Percentiles rank a stretch among this genome's conserved stretches.
These are phyloP conservation scores for Grammomys dolichurus DNA, from an alignment of 2,113 vertebrate genomes.

Conservation along the genomic window DNA sequence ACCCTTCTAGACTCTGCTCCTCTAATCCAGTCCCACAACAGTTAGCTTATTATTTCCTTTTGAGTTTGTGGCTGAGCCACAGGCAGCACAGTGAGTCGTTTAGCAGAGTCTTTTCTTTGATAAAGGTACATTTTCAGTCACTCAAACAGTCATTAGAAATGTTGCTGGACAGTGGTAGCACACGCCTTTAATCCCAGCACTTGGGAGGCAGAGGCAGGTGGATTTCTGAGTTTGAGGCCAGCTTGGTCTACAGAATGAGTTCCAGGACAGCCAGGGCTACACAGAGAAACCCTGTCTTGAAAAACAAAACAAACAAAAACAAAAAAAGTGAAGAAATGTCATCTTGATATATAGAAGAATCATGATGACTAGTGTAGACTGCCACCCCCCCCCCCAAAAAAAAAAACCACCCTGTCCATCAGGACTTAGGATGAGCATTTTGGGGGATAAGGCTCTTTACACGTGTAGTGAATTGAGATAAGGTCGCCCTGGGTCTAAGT, in stretches of 20 bases:
- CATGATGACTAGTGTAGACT: not conserved
- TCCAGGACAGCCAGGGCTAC: too few relatives aligned
- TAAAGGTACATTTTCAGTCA: not conserved
- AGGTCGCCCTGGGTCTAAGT: not conserved
- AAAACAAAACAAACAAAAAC: too few relatives aligned
- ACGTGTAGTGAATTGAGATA: not conserved
- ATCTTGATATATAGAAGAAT: not conserved
- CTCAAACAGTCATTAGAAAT: not conserved
- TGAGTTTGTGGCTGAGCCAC: not conserved
- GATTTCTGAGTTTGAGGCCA: too few relatives aligned
- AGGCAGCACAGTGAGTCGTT: not conserved
- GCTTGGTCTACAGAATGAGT: too few relatives aligned
- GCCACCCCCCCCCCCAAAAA: rapidly evolving
- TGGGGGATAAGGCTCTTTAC: not conserved
- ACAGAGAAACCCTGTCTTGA: too few relatives aligned
- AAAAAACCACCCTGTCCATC: not conserved
- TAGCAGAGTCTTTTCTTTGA: not conserved
- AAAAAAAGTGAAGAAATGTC: not conserved
- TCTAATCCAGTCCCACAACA: rapidly evolving
- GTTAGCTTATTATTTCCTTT: too few relatives aligned
- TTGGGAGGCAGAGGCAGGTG: too few relatives aligned
- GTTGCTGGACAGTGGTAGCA: too few relatives aligned
- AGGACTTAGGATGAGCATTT: not conserved
- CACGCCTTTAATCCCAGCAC: too few relatives aligned
- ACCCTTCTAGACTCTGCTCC: not conserved